These are phyloP conservation scores for Odontocolon sp. DNA, from an alignment of 2,888 invertebrate species.

Conservation along the genomic window DNA sequence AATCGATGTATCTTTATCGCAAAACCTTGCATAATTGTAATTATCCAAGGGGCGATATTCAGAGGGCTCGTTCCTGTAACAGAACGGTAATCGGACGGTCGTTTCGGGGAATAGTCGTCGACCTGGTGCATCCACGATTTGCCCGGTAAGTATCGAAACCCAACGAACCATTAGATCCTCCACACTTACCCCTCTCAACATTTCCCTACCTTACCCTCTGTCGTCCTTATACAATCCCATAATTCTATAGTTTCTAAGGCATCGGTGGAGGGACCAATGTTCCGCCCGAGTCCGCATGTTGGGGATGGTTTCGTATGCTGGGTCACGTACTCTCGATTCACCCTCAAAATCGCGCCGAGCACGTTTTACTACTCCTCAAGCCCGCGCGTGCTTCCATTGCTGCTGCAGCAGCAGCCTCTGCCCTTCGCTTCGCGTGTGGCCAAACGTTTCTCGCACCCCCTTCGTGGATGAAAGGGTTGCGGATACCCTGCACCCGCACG, in stretches of 20 bases:
- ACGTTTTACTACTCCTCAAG: slow-evolving; percentile 68
- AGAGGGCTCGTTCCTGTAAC: slow-evolving; percentile 18
- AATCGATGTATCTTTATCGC: background rate
- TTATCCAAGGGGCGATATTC: slow-evolving; percentile 23
- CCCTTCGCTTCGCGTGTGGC: slow-evolving; percentile 42
- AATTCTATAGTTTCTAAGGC: slow-evolving; percentile 8
- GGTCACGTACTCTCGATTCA: slow-evolving; percentile 78
- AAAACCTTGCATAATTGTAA: slow-evolving; percentile 23
- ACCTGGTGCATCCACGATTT: no score
- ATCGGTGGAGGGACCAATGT: slow-evolving; percentile 20
- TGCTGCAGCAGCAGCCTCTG: slow-evolving; percentile 21
- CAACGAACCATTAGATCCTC: slow-evolving; percentile 32
- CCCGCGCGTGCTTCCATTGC: slow-evolving; percentile 60
- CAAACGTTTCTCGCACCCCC: slow-evolving; percentile 41
- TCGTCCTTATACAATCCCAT: slow-evolving; percentile 2
- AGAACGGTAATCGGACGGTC: slow-evolving; percentile 34
- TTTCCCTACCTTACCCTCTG: background rate
- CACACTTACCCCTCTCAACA: background rate
- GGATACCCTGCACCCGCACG: slow-evolving; percentile 17
- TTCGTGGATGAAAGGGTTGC: slow-evolving; percentile 42
- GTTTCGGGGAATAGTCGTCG: slow-evolving; percentile 1
- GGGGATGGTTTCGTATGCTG: slow-evolving; percentile 72
- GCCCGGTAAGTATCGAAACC: slow-evolving; percentile 31
- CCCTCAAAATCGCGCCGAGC: slow-evolving; percentile 67
- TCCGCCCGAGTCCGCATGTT: slow-evolving; percentile 25